Conservation (phyloP, 2,888 invertebrate genomes). For the Reticulitermes lucifugus region DNA sequence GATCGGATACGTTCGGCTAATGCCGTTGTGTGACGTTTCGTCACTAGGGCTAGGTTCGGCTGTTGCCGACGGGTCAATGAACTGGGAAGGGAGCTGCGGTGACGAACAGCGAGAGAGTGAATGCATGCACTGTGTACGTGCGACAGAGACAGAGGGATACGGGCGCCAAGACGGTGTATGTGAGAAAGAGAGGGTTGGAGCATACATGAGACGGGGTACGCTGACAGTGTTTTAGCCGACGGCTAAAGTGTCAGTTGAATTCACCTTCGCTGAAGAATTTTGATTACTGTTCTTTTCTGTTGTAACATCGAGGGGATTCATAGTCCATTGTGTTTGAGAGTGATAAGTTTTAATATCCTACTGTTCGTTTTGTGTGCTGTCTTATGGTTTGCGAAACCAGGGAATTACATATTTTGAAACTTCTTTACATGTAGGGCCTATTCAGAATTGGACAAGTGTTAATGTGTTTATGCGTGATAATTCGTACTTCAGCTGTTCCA, state of each 20-base stretch:
- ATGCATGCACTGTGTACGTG: conserved; percentile 5
- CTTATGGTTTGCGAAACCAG: background rate
- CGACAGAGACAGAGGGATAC: conserved; percentile 28
- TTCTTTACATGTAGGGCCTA: background rate
- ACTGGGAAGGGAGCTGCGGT: conserved; percentile 37
- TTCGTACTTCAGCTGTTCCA: background rate
- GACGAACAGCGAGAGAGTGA: conserved; percentile 5
- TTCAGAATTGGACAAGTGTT: background rate
- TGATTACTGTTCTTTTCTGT: background rate
- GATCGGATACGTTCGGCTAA: conserved; percentile 31
- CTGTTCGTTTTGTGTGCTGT: background rate
- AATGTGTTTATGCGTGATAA: background rate
- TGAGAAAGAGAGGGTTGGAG: background rate
- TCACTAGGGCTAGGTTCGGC: conserved; percentile 36
- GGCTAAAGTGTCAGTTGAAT: conserved; percentile 38
- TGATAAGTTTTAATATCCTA: background rate
- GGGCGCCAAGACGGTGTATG: background rate
- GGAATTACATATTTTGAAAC: background rate
- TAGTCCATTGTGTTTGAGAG: background rate
- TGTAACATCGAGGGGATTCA: background rate
- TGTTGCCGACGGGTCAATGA: conserved; percentile 40
- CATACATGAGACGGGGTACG: background rate
- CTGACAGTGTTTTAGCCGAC: conserved; percentile 32
- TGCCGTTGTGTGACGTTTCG: conserved; percentile 42
- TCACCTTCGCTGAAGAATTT: conserved; percentile 20